Base-by-base conservation (phyloP, 2,113 vertebrate genomes). In the Gobiocypris rarus region DNA sequence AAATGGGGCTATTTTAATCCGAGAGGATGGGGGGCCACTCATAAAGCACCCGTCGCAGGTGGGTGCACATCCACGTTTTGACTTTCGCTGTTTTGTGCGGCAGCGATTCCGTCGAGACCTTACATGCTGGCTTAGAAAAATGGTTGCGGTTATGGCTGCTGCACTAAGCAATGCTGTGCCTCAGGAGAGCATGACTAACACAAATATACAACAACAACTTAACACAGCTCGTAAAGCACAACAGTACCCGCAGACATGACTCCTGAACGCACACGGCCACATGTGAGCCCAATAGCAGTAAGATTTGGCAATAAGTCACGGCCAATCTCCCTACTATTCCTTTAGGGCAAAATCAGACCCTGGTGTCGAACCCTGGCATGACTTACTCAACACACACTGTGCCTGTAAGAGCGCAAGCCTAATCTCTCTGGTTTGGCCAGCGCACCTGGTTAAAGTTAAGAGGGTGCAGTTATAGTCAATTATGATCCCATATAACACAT, bases 391-490 rank as follows among this genome's bases (percentile, higher is more conserved):
- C 79, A 50, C 63, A 65, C 22, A 43, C 45, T 81, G 71, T 48
- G 90, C 84, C 82, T 65, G 87, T 87, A 92, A 88, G 89, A 91
- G 90, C 90, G 22, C 76, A 84, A 91, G 92, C 89, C 89, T 93
- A 94, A 93, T 93, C 92, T 93, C 90, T 91, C 93, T 93, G 89
- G 92, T 92, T 93, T 91, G 91, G 90, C 88, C 65, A 84, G 89
- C 88, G 92, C 92, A 94, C 93, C 93, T 94, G 93, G 93, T 92
- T 93, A 93, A 94, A 92, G 93, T 94, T 93, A 93, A 91, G 93
- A 92, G 91, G 91, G 79, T 86, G 92, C 92, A 93, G 93, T 93
- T 94, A 94, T 93, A 93, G 93, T 92, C 93, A 94, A 94, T 94
- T 93, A 93, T 92, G 92, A 91, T 92, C 91, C 92, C 92, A 93